Evolutionary conservation across 2,113 vertebrate genomes (phyloP).

Genomic region (Sander lucioperca): DNA sequence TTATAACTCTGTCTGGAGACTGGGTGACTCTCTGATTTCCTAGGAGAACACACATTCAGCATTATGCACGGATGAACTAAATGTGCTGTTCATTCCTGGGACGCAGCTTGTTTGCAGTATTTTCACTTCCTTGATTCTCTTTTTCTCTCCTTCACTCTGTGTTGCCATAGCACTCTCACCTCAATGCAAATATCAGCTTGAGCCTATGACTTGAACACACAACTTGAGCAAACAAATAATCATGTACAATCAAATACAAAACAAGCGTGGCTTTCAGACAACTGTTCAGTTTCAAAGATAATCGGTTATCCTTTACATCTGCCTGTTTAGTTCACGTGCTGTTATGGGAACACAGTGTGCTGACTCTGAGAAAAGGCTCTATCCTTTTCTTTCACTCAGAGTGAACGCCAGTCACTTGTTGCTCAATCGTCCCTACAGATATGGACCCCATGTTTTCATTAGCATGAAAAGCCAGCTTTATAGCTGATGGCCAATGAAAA

Average conservation of each 20-base stretch:
- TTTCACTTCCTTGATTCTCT: neutral
- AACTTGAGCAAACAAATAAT: neutral
- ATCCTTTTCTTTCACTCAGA: neutral
- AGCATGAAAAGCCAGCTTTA: conserved; percentile 49
- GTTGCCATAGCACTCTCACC: neutral
- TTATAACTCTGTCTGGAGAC: too few relatives aligned
- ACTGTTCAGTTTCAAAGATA: neutral
- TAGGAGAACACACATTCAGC: neutral
- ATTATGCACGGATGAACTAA: neutral
- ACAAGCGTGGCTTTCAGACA: neutral
- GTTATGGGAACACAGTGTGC: neutral
- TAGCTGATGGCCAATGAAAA: conserved; percentile 10
- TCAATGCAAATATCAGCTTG: conserved; percentile 18
- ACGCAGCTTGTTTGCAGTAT: neutral
- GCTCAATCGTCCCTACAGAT: conserved; percentile 26
- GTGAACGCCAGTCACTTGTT: conserved; percentile 2
- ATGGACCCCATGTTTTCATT: conserved; percentile 32
- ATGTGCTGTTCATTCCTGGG: neutral
- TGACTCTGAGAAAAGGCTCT: neutral
- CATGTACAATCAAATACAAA: neutral
- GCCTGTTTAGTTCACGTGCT: neutral
- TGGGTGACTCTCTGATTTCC: neutral
- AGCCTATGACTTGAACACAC: neutral
- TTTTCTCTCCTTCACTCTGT: neutral
- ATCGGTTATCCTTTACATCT: neutral